phyloP scores from a whole-genome alignment of 1,140 invertebrate species.

The Pogonomyrmex californicus region DNA sequence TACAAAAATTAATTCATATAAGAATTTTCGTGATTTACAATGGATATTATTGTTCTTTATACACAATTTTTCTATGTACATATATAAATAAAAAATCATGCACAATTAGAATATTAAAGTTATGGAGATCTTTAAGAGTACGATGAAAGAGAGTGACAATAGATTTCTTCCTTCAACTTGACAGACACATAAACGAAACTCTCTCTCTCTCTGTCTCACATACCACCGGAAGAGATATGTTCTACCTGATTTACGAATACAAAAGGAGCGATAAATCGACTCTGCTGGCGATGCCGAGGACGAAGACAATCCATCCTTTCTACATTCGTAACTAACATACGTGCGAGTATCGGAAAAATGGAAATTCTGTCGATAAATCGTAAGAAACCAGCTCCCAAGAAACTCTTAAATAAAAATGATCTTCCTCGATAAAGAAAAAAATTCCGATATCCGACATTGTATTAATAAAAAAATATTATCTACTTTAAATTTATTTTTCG shows the following conservation, averaged over 20 bases:
- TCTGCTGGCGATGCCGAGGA: slow-evolving; percentile 71
- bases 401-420: slow-evolving; percentile 38
- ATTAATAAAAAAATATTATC: background rate
- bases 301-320: slow-evolving; percentile 65
- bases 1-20: background rate
- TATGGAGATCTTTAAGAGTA: slow-evolving; percentile 56
- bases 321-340: slow-evolving; percentile 26
- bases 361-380: slow-evolving; percentile 38
- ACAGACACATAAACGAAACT: slow-evolving; percentile 75
- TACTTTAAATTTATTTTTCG: background rate
- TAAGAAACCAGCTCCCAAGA: background rate
- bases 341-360: slow-evolving; percentile 10
- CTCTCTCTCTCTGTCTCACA: slow-evolving; percentile 72
- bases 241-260: slow-evolving; percentile 83
- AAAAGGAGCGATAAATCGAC: slow-evolving; percentile 80
- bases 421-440: slow-evolving; percentile 1
- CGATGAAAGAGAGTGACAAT: slow-evolving; percentile 78
- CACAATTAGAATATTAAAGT: background rate
- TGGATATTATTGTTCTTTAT: slow-evolving; percentile 1
- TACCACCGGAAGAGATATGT: slow-evolving; percentile 83
- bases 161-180: slow-evolving; percentile 79
- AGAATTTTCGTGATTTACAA: background rate
- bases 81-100: slow-evolving; percentile 12
- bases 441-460: background rate
- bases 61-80: background rate